Percentiles rank a stretch among this genome's conserved stretches.
phyloP scores from a whole-genome alignment of 1,140 invertebrate species.

The Bombus pascuorum region DNA sequence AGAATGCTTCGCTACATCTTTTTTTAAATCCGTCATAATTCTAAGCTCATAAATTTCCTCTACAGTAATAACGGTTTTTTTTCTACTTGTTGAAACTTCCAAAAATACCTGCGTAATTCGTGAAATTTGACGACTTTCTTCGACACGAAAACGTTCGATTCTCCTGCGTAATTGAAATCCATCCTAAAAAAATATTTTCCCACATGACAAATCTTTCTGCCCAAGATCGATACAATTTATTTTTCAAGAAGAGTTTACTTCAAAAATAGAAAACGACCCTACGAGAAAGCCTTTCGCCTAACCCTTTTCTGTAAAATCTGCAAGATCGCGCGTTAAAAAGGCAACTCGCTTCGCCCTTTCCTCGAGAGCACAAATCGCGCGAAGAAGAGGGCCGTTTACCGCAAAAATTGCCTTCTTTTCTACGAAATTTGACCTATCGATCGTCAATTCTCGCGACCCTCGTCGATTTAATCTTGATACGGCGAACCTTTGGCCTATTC shows the following conservation, averaged over 20 bases:
- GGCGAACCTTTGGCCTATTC: constrained; percentile 23
- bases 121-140: not conserved
- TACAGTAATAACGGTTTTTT: not conserved
- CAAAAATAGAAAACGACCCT: not conserved
- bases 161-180: not conserved
- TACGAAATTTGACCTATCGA: constrained; percentile 36
- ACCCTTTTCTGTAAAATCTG: constrained; percentile 27
- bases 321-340: constrained; percentile 26
- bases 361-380: not conserved
- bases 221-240: constrained; percentile 3
- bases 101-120: not conserved
- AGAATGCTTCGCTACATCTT: no score
- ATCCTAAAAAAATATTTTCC: not conserved
- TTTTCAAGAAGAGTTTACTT: not conserved
- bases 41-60: not conserved
- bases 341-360: not conserved
- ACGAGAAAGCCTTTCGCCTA: not conserved
- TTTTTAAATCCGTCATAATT: not conserved
- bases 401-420: constrained; percentile 40
- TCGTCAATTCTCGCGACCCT: constrained; percentile 33
- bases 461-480: constrained; percentile 43
- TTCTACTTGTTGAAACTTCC: not conserved
- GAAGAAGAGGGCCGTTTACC: constrained; percentile 20
- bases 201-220: not conserved
- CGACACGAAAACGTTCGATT: not conserved